Percentiles rank a stretch among this genome's conserved stretches.
These are phyloP conservation scores for Poecilobothrus nobilitatus DNA, from an alignment of 2,888 invertebrate genomes.

Conservation along the genomic window DNA sequence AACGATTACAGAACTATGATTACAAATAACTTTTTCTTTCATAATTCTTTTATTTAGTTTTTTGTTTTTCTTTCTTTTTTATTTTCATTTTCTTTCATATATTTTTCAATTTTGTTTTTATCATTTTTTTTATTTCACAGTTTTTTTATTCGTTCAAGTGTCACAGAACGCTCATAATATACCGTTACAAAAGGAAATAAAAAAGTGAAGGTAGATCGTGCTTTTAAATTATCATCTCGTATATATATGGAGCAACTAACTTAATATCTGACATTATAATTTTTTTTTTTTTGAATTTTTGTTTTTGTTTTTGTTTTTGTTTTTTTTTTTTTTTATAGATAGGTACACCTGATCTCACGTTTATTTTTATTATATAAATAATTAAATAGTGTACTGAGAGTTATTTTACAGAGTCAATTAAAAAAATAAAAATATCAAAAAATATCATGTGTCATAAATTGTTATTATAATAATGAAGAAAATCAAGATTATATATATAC, in stretches of 20 bases:
- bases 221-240: neutral
- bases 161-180: neutral
- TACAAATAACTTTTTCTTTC: neutral
- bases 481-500: too few relatives aligned
- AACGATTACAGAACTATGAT: neutral
- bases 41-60: neutral
- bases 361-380: too few relatives aligned
- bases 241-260: neutral
- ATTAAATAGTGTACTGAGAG: too few relatives aligned
- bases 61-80: neutral
- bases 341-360: too few relatives aligned
- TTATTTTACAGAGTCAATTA: too few relatives aligned
- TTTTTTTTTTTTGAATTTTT: too few relatives aligned
- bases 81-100: neutral
- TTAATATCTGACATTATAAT: neutral
- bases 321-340: too few relatives aligned
- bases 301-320: too few relatives aligned
- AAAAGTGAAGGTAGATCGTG: conserved; percentile 5
- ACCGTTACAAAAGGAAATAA: neutral
- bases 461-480: too few relatives aligned
- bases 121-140: too few relatives aligned
- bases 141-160: neutral
- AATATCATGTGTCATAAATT: too few relatives aligned
- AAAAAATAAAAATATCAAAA: too few relatives aligned
- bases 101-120: neutral